These are phyloP conservation scores for Tiaroga cobitis DNA, from an alignment of 2,797 vertebrate genomes.

Conservation along the genomic window DNA sequence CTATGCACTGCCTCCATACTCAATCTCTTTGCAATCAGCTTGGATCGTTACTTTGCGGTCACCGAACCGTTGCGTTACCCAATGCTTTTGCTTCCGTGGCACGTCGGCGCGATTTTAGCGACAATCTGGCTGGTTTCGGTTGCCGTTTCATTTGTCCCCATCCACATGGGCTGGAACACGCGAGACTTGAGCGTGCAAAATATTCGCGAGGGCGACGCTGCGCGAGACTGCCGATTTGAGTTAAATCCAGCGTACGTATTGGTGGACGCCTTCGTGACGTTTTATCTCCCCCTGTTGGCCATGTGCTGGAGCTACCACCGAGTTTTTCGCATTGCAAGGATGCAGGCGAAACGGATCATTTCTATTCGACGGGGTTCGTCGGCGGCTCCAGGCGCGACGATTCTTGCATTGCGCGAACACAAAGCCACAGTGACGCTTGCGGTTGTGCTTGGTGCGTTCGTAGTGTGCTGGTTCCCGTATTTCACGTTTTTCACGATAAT, in stretches of 20 bases:
- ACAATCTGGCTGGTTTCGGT: slow-evolving; percentile 89
- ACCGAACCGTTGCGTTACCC: slow-evolving; percentile 88
- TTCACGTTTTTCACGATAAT: slow-evolving; percentile 89
- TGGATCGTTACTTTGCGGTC: slow-evolving; percentile 92
- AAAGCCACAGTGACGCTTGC: slow-evolving; percentile 93
- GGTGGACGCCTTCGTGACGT: slow-evolving; percentile 87
- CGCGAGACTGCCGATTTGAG: slow-evolving; percentile 78
- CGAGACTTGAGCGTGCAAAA: slow-evolving; percentile 77
- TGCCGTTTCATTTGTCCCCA: slow-evolving; percentile 91
- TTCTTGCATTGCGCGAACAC: slow-evolving; percentile 85
- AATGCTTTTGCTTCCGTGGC: slow-evolving; percentile 81
- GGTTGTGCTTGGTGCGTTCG: slow-evolving; percentile 88
- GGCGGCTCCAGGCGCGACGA: slow-evolving; percentile 67
- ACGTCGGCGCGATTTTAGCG: slow-evolving; percentile 81
- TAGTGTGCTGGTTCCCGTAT: slow-evolving; percentile 95
- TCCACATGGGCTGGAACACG: slow-evolving; percentile 95
- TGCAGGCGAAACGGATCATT: slow-evolving; percentile 89
- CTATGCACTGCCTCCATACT: slow-evolving; percentile 97
- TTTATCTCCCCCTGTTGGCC: slow-evolving; percentile 88
- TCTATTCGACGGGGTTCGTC: slow-evolving; percentile 68
- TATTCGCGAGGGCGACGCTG: slow-evolving; percentile 59
- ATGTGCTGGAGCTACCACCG: slow-evolving; percentile 92
- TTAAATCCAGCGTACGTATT: slow-evolving; percentile 85
- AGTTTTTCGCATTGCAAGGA: slow-evolving; percentile 89
- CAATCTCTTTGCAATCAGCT: slow-evolving; percentile 93